These are phyloP conservation scores for Hydrochoerus hydrochaeris DNA, from an alignment of 2,113 vertebrate species.

Conservation along the genomic window DNA sequence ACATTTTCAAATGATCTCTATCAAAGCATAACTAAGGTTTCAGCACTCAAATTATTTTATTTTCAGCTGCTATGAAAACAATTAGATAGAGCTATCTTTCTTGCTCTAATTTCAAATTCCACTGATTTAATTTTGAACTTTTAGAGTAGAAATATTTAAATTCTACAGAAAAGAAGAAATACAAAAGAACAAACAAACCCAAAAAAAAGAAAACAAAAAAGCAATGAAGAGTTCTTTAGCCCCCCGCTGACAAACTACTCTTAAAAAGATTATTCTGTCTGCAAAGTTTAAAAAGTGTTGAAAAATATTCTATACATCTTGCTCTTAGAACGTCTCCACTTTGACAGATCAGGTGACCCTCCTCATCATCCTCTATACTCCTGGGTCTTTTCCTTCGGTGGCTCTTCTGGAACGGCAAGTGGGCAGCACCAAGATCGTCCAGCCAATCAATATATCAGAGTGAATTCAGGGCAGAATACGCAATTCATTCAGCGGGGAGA, in stretches of 20 bases:
- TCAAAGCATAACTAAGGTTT: constrained; percentile 87
- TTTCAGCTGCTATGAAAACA: constrained; percentile 87
- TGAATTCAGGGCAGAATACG: constrained; percentile 93
- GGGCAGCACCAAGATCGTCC: constrained; percentile 89
- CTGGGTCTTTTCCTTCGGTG: constrained; percentile 95
- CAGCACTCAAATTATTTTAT: constrained; percentile 89
- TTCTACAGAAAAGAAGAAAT: constrained; percentile 89
- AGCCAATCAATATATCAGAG: constrained; percentile 87
- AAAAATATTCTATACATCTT: constrained; percentile 98
- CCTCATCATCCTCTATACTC: constrained; percentile 97
- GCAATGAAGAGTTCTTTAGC: constrained; percentile 89
- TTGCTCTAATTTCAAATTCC: constrained; percentile 87
- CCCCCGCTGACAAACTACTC: constrained; percentile 90
- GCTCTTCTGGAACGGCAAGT: constrained; percentile 94
- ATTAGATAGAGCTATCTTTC: constrained; percentile 87
- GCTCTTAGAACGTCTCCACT: constrained; percentile 96
- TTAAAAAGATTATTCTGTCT: constrained; percentile 89
- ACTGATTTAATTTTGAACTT: constrained; percentile 86
- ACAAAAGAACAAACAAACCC: constrained; percentile 88
- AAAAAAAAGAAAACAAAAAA: constrained; percentile 89
- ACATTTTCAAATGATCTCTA: constrained; percentile 86
- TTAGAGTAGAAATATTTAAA: constrained; percentile 87
- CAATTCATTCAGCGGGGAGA: constrained; percentile 93
- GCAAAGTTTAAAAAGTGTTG: constrained; percentile 89
- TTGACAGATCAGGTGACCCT: constrained; percentile 97